Evolutionary conservation across 2,888 invertebrate genomes (phyloP).

Genomic region (Chrysolina oricalcia): DNA sequence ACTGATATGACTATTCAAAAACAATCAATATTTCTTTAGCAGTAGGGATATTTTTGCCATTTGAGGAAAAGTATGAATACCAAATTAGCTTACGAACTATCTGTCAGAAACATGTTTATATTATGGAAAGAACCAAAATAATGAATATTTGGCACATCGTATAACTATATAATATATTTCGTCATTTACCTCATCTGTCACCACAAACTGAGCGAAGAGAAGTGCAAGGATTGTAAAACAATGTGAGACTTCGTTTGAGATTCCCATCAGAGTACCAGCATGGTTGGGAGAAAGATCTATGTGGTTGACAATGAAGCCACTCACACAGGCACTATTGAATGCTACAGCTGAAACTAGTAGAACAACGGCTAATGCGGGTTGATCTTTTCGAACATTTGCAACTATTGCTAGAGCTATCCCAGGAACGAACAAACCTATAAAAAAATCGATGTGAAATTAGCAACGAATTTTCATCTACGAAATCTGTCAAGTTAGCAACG

Average conservation of each 20-base stretch:
- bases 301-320: slow-evolving; percentile 17
- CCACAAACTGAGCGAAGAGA: slow-evolving; percentile 12
- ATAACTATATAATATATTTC: background rate
- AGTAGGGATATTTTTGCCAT: no score
- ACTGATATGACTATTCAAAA: no score
- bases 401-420: slow-evolving; percentile 17
- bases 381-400: slow-evolving; percentile 13
- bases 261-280: slow-evolving; percentile 8
- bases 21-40: no score
- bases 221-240: slow-evolving; percentile 15
- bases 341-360: slow-evolving; percentile 16
- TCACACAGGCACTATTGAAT: slow-evolving; percentile 19
- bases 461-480: no score
- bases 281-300: slow-evolving; percentile 14
- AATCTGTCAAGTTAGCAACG: no score
- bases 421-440: slow-evolving; percentile 14
- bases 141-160: no score
- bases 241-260: slow-evolving; percentile 6
- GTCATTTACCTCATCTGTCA: slow-evolving; percentile 17
- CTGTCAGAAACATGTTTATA: no score
- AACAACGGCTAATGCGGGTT: slow-evolving; percentile 1
- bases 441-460: no score
- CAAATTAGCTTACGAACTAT: no score
- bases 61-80: no score
- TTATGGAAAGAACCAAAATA: no score